Evolutionary conservation across 2,888 invertebrate species (phyloP), one percentile per base, ranked within the genome.

Genomic region (Invenusta paracnida): DNA sequence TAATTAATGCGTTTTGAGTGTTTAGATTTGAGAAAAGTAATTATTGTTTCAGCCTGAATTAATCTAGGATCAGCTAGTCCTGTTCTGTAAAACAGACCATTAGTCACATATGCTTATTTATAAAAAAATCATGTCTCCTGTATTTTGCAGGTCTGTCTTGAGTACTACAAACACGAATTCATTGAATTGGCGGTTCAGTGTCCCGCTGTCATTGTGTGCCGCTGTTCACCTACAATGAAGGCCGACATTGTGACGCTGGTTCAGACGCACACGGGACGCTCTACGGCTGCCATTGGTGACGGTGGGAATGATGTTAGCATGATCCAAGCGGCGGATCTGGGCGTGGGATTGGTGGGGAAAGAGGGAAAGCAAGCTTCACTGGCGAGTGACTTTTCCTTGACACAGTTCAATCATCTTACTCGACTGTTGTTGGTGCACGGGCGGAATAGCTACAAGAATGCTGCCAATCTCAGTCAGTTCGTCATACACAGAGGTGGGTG

Each of bases 341-440:
- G 91, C n/a, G 89, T 91, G 28, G 91, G 91, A 23, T 91, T 91
- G 84, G 91, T 91, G 0, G 91, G 91, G 67, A 91, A 91, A 91
- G 92, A 92, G 89, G 92, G 92, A 11, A 91, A 91, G 86, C 92
- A 92, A 87, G 92, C 98, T 0, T 96, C 97, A 67, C 93, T 98
- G 86, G 98, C 98, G 29, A 97, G 98, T n/a, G 98, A 98, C 92
- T 98, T 97, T 91, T 96, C 96, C 90, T 94, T 97, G 89, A 95
- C 95, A 0, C 95, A 96, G 91, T 97, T 98, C 92, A 94, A 95
- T 85, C 94, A 94, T 89, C 94, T 98, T 88, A 94, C 92, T 25
- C 94, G 95, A 30, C 93, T 98, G 86, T 88, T 92, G 67, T 92
- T 98, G 87, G 96, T 86, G 30, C 87, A 88, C 84, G 87, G 87